phyloP scores from a whole-genome alignment of 1,140 invertebrate genomes.

The Papilio aristodemus region DNA sequence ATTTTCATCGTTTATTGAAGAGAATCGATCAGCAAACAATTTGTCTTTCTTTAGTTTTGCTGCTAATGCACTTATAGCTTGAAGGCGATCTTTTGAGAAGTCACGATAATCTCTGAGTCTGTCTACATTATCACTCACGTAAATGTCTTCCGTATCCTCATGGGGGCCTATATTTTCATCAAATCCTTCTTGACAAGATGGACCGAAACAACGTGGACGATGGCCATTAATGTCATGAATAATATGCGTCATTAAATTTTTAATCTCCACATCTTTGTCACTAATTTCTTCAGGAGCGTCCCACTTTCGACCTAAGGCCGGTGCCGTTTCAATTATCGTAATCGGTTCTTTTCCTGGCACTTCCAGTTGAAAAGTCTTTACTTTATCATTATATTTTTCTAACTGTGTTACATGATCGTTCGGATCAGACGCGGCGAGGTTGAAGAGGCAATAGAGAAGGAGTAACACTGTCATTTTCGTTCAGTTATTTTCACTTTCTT shows the following conservation, averaged over 20 bases:
- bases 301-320: conserved; percentile 44
- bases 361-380: conserved; percentile 73
- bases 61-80: conserved; percentile 70
- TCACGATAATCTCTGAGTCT: conserved; percentile 80
- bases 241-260: conserved; percentile 74
- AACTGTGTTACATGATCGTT: conserved; percentile 52
- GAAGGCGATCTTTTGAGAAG: conserved; percentile 69
- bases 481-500: conserved; percentile 67
- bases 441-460: conserved; percentile 54
- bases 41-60: conserved; percentile 68
- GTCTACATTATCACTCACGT: conserved; percentile 80
- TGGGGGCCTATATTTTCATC: conserved; percentile 60
- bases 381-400: conserved; percentile 57
- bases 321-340: conserved; percentile 77
- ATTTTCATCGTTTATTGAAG: conserved; percentile 52
- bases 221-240: conserved; percentile 59
- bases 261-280: conserved; percentile 66
- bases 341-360: conserved; percentile 80
- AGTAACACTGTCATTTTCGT: conserved; percentile 71
- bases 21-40: conserved; percentile 58
- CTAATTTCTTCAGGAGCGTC: conserved; percentile 44
- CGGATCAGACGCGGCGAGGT: conserved; percentile 47
- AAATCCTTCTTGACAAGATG: conserved; percentile 74
- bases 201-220: conserved; percentile 71
- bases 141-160: conserved; percentile 79